Evolutionary conservation across 2,888 invertebrate genomes (phyloP).

Genomic region (Phymatocera aterrima): DNA sequence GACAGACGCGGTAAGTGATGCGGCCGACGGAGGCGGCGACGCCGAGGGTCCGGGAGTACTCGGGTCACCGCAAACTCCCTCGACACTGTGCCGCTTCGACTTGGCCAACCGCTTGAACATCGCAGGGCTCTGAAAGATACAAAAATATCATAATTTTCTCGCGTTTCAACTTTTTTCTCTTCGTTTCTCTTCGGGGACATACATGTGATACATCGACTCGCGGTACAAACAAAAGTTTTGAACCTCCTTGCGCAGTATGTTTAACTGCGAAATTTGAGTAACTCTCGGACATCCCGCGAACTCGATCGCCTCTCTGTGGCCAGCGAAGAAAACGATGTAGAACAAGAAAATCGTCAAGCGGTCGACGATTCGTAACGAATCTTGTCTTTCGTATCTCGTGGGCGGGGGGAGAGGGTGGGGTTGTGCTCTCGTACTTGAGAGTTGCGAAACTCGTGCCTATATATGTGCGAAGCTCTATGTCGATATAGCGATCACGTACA

Average conservation of each 20-base stretch:
- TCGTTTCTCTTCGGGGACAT: background rate
- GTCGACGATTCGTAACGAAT: constrained; percentile 1
- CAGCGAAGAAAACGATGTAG: constrained; percentile 32
- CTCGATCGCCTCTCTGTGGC: constrained; percentile 34
- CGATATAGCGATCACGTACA: too few relatives aligned
- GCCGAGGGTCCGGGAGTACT: constrained; percentile 75
- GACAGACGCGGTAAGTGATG: constrained; percentile 54
- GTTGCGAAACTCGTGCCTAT: background rate
- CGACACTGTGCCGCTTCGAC: constrained; percentile 81
- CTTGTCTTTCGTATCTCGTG: too few relatives aligned
- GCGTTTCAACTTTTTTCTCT: background rate
- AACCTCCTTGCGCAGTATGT: background rate
- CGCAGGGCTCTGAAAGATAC: constrained; percentile 47
- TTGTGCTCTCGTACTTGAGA: too few relatives aligned
- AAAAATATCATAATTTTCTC: background rate
- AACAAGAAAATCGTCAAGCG: background rate
- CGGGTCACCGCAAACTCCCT: constrained; percentile 76
- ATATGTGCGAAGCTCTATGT: too few relatives aligned
- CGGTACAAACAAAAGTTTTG: background rate
- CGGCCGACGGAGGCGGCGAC: constrained; percentile 58
- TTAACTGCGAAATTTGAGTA: constrained; percentile 33
- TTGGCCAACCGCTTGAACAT: constrained; percentile 81
- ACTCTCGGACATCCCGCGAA: constrained; percentile 34
- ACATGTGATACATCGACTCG: background rate
- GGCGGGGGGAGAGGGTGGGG: too few relatives aligned